Conservation (phyloP, 2,888 invertebrate species). For the Sminthurinus aureus region DNA sequence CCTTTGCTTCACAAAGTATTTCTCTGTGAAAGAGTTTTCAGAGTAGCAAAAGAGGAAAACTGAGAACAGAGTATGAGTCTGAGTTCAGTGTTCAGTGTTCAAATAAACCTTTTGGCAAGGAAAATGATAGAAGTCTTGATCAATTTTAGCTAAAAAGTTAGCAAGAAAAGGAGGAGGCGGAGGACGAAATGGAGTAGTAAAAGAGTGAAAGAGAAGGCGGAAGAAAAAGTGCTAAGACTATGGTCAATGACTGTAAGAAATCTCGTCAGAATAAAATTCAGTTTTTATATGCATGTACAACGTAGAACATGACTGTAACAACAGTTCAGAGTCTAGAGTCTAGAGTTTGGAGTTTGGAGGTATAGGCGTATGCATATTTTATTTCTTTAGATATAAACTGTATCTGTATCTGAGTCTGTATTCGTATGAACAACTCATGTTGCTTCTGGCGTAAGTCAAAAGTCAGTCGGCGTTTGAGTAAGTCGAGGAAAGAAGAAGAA, state of each 20-base stretch:
- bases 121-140: constrained; percentile 12
- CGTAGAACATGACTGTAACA: too few species aligned
- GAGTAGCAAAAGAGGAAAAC: not conserved
- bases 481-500: not conserved
- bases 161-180: not conserved
- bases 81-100: not conserved
- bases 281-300: not conserved
- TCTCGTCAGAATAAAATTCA: constrained; percentile 7
- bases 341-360: not conserved
- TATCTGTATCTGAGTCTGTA: too few species aligned
- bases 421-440: too few species aligned
- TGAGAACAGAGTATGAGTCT: not conserved
- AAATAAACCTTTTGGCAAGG: not conserved
- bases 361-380: too few species aligned
- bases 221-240: not conserved
- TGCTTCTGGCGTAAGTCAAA: not conserved
- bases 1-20: not conserved
- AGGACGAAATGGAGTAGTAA: not conserved
- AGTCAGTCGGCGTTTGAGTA: not conserved
- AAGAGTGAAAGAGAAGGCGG: not conserved
- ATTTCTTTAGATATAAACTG: too few species aligned
- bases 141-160: constrained; percentile 17
- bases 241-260: not conserved
- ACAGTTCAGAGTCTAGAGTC: not conserved
- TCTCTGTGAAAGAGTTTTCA: too few species aligned